Evolutionary conservation across 2,888 invertebrate genomes (phyloP), one percentile per base, ranked within the genome.

Genomic region (Meganola albula): DNA sequence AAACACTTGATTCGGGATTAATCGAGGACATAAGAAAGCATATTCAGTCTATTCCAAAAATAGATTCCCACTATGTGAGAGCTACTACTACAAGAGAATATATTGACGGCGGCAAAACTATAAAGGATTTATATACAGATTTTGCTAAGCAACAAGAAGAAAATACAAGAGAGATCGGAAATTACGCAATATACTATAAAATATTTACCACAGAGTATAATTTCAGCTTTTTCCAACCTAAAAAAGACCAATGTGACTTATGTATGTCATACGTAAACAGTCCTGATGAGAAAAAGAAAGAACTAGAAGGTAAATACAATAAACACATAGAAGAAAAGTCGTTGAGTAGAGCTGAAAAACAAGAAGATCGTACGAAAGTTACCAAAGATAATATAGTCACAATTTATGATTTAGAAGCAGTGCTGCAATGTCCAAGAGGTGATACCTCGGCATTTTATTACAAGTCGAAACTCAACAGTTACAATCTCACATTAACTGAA

Each of bases 211-310:
- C 25, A 34, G 28, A 42, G 2, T 41, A 31, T 31, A 39, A 50
- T 31, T 41, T 43, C 12, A 26, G 44, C 10, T 49, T 52, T 24
- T 50, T 45, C 34, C 31, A 37, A 7, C 39, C 53, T n/a, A 57
- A 53, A 30, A 56, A 51, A 40, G 51, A 56, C 24, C 30, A 32
- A 12, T 53, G 52, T 29, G 48, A 53, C 9, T 6, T 27, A n/a
- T 57, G 53, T 35, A 10, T 44, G 14, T 29, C 34, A 9, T 52
- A 44, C 16, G 5, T 4, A 31, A 29, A 29, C 25, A 33, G 31
- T 25, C 12, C 18, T 27, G 34, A 30, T 3, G 37, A 47, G 34
- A 40, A 45, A 18, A 50, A 51, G 6, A 2, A 16, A 2, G 4
- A 10, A 6, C 10, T 46, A 23, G 35, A 48, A 41, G 26, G 20